Evolutionary conservation across 2,888 invertebrate species (phyloP).

Genomic region (Drosophila planitibia): DNA sequence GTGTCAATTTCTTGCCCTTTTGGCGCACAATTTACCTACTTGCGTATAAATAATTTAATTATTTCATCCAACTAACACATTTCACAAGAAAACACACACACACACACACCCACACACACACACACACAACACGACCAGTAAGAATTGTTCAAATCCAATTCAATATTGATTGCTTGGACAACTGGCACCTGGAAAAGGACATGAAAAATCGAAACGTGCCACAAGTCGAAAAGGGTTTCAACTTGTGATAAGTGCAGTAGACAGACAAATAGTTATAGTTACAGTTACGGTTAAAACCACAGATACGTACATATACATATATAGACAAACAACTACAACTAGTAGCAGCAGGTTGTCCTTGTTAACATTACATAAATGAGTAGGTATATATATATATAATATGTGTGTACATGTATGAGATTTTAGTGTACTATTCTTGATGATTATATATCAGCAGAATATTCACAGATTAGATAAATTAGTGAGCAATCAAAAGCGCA

Average conservation of each 20-base stretch:
- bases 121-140: slow-evolving; percentile 10
- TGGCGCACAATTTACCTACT: slow-evolving; percentile 24
- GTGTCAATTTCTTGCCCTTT: slow-evolving; percentile 42
- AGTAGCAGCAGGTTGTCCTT: background rate
- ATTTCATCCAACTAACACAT: slow-evolving; percentile 56
- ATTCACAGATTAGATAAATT: slow-evolving; percentile 63
- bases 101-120: slow-evolving; percentile 1
- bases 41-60: slow-evolving; percentile 65
- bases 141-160: slow-evolving; percentile 75
- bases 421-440: background rate
- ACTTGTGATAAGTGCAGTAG: slow-evolving; percentile 26
- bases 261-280: slow-evolving; percentile 10
- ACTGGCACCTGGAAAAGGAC: slow-evolving; percentile 44
- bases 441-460: slow-evolving; percentile 21
- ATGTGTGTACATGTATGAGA: background rate
- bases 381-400: background rate
- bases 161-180: slow-evolving; percentile 70
- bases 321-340: background rate
- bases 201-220: slow-evolving; percentile 50
- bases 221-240: slow-evolving; percentile 40
- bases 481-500: slow-evolving; percentile 28
- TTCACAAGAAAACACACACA: slow-evolving; percentile 17
- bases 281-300: background rate
- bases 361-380: background rate
- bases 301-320: background rate